Evolutionary conservation across 1,140 invertebrate species (phyloP), one percentile per base, ranked within the genome.

Genomic region (Hycleus phaleratus): DNA sequence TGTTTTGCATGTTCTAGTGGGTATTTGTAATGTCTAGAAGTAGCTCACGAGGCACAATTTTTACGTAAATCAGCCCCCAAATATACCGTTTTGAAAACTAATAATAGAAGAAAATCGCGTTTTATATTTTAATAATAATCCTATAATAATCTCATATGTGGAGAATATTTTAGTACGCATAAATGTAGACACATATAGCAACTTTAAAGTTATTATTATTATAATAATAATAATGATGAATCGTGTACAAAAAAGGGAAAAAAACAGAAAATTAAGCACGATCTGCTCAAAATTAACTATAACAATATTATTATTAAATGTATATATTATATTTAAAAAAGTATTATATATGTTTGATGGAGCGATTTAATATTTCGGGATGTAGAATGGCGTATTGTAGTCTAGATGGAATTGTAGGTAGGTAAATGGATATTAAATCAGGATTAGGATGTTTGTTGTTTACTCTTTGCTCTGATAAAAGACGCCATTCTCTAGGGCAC

Each of bases 111-210:
- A 62, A 63, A 67, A 61, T 63, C 67, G 68, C 68, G 64, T 70
- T 69, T 70, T 70, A 70, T 70, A 70, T 69, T 70, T 70, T 70
- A 70, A 68, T 70, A 70, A 42, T 56, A 48, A 64, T 63, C 59
- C 49, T 60, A 61, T 61, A 61, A 61, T 61, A 57, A 61, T 58
- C 54, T 46, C 56, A 65, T 68, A 3, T 32, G 66, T 64, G 55
- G 63, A 64, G 18, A 65, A 61, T 70, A 70, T 70, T 70, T 70
- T 70, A 70, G 65, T 70, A 70, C 63, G 64, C 65, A 66, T 65
- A 56, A 62, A 63, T 61, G 58, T 68, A 68, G 63, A 62, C 58
- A 32, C 18, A 18, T 18, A 46, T 67, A 65, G 63, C 59, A 61
- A 67, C 18, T 18, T 18, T 18, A 18, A 18, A 18, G 18, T 18